Conservation (phyloP, 1,140 invertebrate genomes). For the Apis mellifera region DNA sequence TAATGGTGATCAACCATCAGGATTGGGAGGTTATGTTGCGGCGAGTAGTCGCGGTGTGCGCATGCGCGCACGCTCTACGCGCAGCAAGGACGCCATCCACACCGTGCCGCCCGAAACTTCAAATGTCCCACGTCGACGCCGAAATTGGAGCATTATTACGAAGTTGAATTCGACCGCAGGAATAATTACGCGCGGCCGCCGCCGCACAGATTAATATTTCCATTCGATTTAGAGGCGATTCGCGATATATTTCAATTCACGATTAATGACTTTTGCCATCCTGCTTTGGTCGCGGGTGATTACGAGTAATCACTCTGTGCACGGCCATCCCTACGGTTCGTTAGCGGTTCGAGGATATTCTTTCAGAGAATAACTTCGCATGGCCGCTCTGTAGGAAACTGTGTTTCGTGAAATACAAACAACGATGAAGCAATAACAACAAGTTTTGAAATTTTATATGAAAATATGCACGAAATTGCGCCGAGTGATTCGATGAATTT, state of each 20-base stretch:
- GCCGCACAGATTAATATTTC: conserved; percentile 72
- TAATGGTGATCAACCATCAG: conserved; percentile 60
- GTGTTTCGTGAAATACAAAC: neutral
- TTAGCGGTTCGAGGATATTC: conserved; percentile 4
- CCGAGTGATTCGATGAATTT: too few relatives aligned
- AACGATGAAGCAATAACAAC: neutral
- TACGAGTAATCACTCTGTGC: neutral
- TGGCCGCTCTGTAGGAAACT: too few relatives aligned
- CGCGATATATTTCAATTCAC: conserved; percentile 54
- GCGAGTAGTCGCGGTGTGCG: conserved; percentile 28
- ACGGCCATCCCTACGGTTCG: neutral
- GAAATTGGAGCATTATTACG: conserved; percentile 74
- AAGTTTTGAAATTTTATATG: neutral
- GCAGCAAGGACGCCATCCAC: conserved; percentile 8
- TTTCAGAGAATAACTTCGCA: neutral
- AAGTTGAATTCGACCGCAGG: conserved; percentile 64
- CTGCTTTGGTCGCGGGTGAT: conserved; percentile 13
- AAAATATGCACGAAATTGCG: neutral
- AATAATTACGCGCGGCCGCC: conserved; percentile 68
- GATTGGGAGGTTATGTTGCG: neutral
- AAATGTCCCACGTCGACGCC: conserved; percentile 48
- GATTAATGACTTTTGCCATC: conserved; percentile 45
- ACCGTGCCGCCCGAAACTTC: conserved; percentile 30
- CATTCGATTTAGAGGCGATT: conserved; percentile 69
- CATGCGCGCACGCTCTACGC: conserved; percentile 57